A percentile compares a stretch with the other conserved stretches of the same genome.
Evolutionary conservation across 2,888 invertebrate species (phyloP).

Genomic region (Drosophila nigricruria): DNA sequence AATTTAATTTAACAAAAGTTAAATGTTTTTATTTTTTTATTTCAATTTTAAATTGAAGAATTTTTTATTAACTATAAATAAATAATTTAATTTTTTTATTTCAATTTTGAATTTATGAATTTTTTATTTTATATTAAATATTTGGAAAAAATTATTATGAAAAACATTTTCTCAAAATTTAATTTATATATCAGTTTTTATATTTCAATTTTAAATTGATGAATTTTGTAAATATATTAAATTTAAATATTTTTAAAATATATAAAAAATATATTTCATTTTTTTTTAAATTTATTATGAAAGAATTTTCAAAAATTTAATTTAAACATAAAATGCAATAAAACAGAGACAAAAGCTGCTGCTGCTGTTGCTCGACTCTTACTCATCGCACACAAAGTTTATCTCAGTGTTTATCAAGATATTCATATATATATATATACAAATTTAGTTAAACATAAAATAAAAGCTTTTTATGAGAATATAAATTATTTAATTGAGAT

Average conservation of each 20-base stretch:
- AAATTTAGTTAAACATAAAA: conserved; percentile 9
- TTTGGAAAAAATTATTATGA: no score
- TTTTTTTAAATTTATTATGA: not conserved
- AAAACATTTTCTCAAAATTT: no score
- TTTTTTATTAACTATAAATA: no score
- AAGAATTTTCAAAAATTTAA: not conserved
- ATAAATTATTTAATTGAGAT: conserved; percentile 4
- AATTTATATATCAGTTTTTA: no score
- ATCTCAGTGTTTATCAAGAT: conserved; percentile 14
- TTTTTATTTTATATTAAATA: no score
- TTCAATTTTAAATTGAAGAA: no score
- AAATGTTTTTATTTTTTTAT: not conserved
- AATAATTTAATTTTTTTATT: no score
- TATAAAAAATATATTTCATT: not conserved
- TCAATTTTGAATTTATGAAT: no score
- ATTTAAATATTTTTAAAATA: no score
- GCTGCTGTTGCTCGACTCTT: not conserved
- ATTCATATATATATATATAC: not conserved
- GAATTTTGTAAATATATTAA: not conserved
- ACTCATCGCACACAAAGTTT: not conserved
- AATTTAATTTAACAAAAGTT: no score
- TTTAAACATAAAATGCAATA: not conserved
- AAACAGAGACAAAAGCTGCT: not conserved
- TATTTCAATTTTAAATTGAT: not conserved
- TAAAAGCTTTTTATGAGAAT: not conserved